Evolutionary conservation across 2,888 invertebrate species (phyloP).

Genomic region (Macrosoma leucophasiata): DNA sequence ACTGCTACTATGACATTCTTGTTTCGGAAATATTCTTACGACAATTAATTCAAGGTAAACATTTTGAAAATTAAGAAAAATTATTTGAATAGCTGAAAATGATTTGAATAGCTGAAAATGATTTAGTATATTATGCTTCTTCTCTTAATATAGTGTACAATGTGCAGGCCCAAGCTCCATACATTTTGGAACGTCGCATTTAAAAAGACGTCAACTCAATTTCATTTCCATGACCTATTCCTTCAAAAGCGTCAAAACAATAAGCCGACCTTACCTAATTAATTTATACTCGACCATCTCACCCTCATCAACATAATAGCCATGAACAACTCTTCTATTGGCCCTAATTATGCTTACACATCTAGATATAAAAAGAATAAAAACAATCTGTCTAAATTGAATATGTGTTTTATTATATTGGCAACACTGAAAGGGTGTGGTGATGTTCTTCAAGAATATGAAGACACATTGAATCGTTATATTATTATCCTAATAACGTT

Average conservation of each 20-base stretch:
- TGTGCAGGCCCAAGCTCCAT: too few relatives aligned
- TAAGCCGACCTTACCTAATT: slow-evolving; percentile 17
- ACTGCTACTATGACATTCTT: too few relatives aligned
- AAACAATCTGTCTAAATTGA: slow-evolving; percentile 30
- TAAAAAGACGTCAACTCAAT: slow-evolving; percentile 4
- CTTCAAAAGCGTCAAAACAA: slow-evolving; percentile 18
- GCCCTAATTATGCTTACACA: slow-evolving; percentile 23
- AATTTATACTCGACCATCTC: slow-evolving; percentile 21
- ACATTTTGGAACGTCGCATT: too few relatives aligned
- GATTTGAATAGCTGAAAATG: too few relatives aligned
- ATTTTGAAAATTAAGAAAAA: too few relatives aligned
- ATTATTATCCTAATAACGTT: too few relatives aligned
- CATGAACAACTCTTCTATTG: slow-evolving; percentile 24
- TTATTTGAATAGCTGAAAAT: too few relatives aligned
- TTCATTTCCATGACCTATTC: slow-evolving; percentile 9
- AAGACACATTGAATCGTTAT: too few relatives aligned
- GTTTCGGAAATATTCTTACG: too few relatives aligned
- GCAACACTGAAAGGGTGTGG: slow-evolving; percentile 35
- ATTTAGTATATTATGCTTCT: too few relatives aligned
- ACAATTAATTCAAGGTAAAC: not conserved
- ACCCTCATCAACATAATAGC: slow-evolving; percentile 25
- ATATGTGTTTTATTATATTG: slow-evolving; percentile 36
- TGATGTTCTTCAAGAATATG: too few relatives aligned
- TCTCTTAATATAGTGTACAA: too few relatives aligned
- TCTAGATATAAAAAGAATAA: slow-evolving; percentile 25